Percentiles rank a stretch among this genome's conserved stretches.
phyloP scores from a whole-genome alignment of 2,888 invertebrate genomes.

The Schizotus pectinicornis region DNA sequence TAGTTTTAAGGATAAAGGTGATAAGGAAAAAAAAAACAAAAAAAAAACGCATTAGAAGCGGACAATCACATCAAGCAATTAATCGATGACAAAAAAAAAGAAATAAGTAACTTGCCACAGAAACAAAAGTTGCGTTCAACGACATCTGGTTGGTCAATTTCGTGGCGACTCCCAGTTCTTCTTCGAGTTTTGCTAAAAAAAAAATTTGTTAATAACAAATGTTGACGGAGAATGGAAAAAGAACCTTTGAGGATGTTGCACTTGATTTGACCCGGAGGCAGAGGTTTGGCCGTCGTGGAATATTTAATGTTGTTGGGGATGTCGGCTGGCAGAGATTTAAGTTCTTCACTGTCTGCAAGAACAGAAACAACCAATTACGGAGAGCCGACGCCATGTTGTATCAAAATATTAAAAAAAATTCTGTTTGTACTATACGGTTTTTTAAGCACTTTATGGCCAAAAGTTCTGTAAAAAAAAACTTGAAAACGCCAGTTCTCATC shows the following conservation, averaged over 20 bases:
- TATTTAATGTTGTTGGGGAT: conserved; percentile 56
- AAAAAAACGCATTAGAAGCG: conserved; percentile 29
- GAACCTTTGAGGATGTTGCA: conserved; percentile 93
- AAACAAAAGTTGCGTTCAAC: conserved; percentile 73
- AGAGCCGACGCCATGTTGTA: conserved; percentile 52
- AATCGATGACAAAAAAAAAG: conserved; percentile 19
- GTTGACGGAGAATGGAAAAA: no score
- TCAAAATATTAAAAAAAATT: conserved; percentile 39
- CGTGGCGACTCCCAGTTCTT: conserved; percentile 60
- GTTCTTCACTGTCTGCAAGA: conserved; percentile 42
- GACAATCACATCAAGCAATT: conserved; percentile 25
- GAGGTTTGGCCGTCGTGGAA: conserved; percentile 62
- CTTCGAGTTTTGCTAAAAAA: conserved; percentile 69
- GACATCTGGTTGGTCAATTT: conserved; percentile 67
- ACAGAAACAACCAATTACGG: conserved; percentile 17
- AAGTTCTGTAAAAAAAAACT: no score
- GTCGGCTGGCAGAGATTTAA: conserved; percentile 52
- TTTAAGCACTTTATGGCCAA: no score
- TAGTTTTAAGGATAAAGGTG: not conserved
- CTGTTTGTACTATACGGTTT: no score
- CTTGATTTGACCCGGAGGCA: conserved; percentile 90
- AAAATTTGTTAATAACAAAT: no score
- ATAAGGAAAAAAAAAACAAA: conserved; percentile 12
- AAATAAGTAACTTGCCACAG: conserved; percentile 69
- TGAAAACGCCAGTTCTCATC: no score